Evolutionary conservation across 53 echinoderm and acorn worm genomes (phyloP), one percentile per base, ranked within the genome.

Genomic region (Paracentrotus lividus): DNA sequence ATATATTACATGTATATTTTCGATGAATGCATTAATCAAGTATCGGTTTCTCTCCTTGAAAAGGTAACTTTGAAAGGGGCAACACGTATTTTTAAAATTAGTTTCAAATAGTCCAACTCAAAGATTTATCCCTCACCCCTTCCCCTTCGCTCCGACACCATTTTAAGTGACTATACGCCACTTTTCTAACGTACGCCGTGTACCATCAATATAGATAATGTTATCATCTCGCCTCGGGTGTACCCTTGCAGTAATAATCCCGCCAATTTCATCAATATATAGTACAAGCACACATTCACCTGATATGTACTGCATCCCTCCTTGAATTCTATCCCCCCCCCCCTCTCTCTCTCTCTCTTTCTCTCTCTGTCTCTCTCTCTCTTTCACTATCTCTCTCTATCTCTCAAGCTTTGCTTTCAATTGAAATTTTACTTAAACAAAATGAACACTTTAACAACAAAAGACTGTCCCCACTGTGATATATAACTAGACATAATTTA

Each of bases 161-260:
- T 72, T 16, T 64, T 16, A 72, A 21, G 20, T 21, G 18, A 16
- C 36, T 36, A n/a, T n/a, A 72, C 72, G 72, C 72, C 72, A 72
- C 40, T 36, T 72, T 72, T 5, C 14, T 32, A 21, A 72, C 4
- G 7, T 1, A 36, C 4, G 38, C 18, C 72, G 40, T 40, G 72
- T 72, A 40, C 40, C 72, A 72, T 72, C 72, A 72, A 72, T 72
- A 72, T 40, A 72, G 72, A 72, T 72, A 72, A 72, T 38, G 40
- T 72, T 72, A 72, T 72, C 72, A 72, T 72, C 36, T 20, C 7
- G 72, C 72, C 40, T 20, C 36, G 72, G 40, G 72, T 72, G 72
- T 40, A 72, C 20, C 40, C 72, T 72, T 18, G 72, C 72, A 40
- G 72, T 72, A 72, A 72, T 72, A 72, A 72, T 72, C 72, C 72